Conservation (phyloP, 2,888 invertebrate species). For the Eurytoma adleriae region DNA sequence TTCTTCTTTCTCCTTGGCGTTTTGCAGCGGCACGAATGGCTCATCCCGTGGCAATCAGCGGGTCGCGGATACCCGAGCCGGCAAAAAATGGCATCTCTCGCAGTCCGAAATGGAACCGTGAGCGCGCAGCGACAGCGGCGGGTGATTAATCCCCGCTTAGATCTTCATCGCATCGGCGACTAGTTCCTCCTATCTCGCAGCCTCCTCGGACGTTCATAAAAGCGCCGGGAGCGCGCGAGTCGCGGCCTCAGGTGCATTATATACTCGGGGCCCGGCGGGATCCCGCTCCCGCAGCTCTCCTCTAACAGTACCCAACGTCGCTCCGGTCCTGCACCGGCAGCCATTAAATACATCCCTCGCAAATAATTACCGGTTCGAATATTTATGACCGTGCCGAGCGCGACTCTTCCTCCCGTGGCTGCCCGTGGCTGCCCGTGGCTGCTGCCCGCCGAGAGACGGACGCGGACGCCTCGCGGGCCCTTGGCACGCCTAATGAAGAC, state of each 20-base stretch:
- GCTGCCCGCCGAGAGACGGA: slow-evolving; percentile 1
- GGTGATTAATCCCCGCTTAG: not conserved
- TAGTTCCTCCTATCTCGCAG: not conserved
- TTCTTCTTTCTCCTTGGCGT: not conserved
- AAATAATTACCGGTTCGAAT: slow-evolving; percentile 33
- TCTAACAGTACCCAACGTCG: not conserved
- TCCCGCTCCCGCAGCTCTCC: not conserved
- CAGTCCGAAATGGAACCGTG: not conserved
- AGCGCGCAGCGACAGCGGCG: not conserved
- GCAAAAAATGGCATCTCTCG: not conserved
- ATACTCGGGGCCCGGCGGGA: not conserved
- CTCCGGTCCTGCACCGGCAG: not conserved
- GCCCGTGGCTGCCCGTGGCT: not conserved
- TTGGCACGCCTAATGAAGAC: slow-evolving; percentile 41
- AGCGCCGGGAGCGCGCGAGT: not conserved
- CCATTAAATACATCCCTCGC: slow-evolving; percentile 4
- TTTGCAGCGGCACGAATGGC: not conserved
- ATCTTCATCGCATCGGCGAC: slow-evolving; percentile 1
- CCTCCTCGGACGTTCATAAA: not conserved
- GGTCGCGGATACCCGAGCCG: not conserved
- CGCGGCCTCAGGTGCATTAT: not conserved
- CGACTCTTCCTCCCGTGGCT: slow-evolving; percentile 18
- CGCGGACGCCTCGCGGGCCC: slow-evolving; percentile 6
- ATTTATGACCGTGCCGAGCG: slow-evolving; percentile 30
- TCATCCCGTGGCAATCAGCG: not conserved